Evolutionary conservation across 1,140 invertebrate genomes (phyloP), one percentile per base, ranked within the genome.

Genomic region (Psilanteris sp.): DNA sequence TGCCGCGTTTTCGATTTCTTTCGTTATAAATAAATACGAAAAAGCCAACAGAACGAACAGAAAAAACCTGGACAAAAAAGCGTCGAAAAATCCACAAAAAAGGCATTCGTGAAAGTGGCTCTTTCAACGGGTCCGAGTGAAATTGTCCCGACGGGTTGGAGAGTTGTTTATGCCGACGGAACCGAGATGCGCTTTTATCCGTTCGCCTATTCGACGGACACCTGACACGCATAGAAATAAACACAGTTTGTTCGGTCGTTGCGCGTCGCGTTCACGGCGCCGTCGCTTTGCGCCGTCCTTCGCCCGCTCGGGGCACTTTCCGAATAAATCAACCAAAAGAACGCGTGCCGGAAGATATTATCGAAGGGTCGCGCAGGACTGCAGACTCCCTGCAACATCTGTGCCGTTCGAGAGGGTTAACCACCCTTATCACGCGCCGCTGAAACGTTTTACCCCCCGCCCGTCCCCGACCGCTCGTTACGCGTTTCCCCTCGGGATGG

Each of bases 271-370:
- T 55, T 34, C 41, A 7, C 26, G 11, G 13, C n/a, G n/a, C n/a
- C n/a, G n/a, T n/a, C n/a, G n/a, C n/a, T n/a, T n/a, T n/a, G n/a
- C n/a, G n/a, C n/a, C n/a, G n/a, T n/a, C n/a, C n/a, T n/a, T n/a
- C n/a, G 36, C 29, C 22, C 18, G 70, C 29, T 67, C 39, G 37
- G 54, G 64, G 48, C 64, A 43, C 70, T 59, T 50, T 34, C 39
- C 48, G 72, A 81, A 84, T 84, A 85, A 86, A 86, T 86, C 84
- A 86, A 78, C 77, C 76, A 79, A 67, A 81, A 78, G 77, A 81
- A 81, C 80, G 81, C 73, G 77, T 84, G 79, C 81, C 82, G 79
- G 81, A 84, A 81, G 81, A 82, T 81, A 82, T 84, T 83, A 83
- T 81, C 78, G 61, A 73, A 55, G 76, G 79, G n/a, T n/a, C n/a